A percentile compares a stretch with the other conserved stretches of the same genome.
Conservation (phyloP, 2,888 invertebrate genomes). For the Timandra comae region DNA sequence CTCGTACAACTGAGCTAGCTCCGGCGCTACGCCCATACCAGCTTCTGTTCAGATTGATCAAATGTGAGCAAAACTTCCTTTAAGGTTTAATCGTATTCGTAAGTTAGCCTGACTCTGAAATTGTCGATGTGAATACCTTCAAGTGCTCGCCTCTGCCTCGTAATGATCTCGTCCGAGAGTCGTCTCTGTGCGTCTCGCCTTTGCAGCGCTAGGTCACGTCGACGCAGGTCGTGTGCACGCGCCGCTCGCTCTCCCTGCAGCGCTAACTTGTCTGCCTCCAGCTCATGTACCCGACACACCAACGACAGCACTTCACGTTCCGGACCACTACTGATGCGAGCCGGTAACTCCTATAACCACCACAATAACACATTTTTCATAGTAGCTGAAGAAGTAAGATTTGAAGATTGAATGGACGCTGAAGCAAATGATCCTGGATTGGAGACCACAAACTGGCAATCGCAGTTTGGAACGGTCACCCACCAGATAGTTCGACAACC, state of each 20-base stretch:
- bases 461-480: no score
- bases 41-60: slow-evolving; percentile 65
- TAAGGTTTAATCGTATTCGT: no score
- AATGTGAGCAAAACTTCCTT: no score
- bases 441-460: no score
- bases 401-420: no score
- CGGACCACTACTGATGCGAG: slow-evolving; percentile 89
- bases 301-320: slow-evolving; percentile 92
- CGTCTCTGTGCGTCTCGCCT: slow-evolving; percentile 89
- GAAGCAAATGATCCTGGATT: no score
- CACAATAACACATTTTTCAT: no score
- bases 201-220: slow-evolving; percentile 88
- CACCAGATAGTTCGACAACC: no score
- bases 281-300: slow-evolving; percentile 93
- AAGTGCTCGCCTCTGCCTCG: slow-evolving; percentile 88
- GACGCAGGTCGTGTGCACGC: slow-evolving; percentile 89
- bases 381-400: no score
- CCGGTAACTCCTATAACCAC: slow-evolving; percentile 93
- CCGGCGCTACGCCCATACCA: slow-evolving; percentile 82
- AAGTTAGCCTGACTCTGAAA: no score
- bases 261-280: slow-evolving; percentile 96
- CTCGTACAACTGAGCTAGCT: slow-evolving; percentile 86
- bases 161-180: slow-evolving; percentile 94
- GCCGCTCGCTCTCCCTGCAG: slow-evolving; percentile 91
- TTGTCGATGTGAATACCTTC: no score